Evolutionary conservation across 92 coral and sea anemone genomes (phyloP).

Genomic region (Porites rus): DNA sequence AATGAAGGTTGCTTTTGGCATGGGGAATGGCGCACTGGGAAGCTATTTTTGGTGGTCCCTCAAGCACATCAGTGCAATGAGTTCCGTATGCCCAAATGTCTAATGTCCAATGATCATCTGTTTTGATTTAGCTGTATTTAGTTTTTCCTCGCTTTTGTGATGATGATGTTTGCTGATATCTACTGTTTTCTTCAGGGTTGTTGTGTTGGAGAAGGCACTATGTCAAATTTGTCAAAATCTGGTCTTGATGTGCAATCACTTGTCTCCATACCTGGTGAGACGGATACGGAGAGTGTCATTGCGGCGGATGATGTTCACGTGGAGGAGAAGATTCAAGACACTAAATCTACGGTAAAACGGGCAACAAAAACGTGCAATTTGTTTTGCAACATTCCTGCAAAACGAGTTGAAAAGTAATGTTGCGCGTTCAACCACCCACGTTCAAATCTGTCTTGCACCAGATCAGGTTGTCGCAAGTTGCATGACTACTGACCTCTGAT

Average conservation of each 20-base stretch:
- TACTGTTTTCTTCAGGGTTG: constrained; percentile 63
- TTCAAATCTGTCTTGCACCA: too few species aligned
- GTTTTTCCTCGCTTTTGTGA: background rate
- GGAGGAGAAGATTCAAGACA: constrained; percentile 16
- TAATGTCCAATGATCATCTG: too few species aligned
- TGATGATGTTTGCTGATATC: background rate
- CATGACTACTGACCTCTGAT: too few species aligned
- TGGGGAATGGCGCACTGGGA: too few species aligned
- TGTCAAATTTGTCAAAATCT: constrained; percentile 51
- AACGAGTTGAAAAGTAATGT: background rate
- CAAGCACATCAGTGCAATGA: too few species aligned
- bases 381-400: background rate
- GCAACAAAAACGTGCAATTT: background rate
- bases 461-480: too few species aligned
- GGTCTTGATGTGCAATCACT: constrained; percentile 83
- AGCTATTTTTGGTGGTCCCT: too few species aligned
- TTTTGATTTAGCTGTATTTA: too few species aligned
- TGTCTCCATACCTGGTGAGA: constrained; percentile 53
- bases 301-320: constrained; percentile 36
- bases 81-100: too few species aligned
- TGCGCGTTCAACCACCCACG: too few species aligned
- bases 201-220: constrained; percentile 77
- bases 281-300: constrained; percentile 53
- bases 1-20: too few species aligned
- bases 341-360: background rate